A percentile compares a stretch with the other conserved stretches of the same genome.
phyloP scores from a whole-genome alignment of 2,113 vertebrate species.

The Anseranas semipalmata region DNA sequence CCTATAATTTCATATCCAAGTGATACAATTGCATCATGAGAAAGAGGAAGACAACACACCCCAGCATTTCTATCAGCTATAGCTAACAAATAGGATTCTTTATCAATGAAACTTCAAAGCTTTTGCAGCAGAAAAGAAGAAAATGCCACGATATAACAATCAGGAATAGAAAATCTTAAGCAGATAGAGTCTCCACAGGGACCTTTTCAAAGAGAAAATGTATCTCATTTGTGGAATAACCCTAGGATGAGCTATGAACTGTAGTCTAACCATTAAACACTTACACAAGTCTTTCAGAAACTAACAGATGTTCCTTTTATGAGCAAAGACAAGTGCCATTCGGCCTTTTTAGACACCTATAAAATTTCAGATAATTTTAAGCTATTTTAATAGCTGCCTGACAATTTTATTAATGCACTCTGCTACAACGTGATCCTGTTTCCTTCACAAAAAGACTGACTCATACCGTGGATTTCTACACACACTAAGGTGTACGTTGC shows the following conservation, averaged over 20 bases:
- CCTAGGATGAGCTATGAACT: neutral
- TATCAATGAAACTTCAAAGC: neutral
- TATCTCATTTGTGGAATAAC: neutral
- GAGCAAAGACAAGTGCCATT: constrained; percentile 55
- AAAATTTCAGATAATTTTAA: constrained; percentile 61
- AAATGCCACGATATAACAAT: neutral
- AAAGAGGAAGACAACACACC: neutral
- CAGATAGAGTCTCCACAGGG: neutral
- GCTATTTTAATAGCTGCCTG: constrained; percentile 60
- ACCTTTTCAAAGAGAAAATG: neutral
- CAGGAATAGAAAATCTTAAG: neutral
- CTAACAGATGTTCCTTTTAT: constrained; percentile 62
- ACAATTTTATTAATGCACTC: constrained; percentile 62
- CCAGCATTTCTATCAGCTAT: neutral
- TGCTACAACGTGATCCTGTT: constrained; percentile 17
- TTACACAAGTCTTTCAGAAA: constrained; percentile 34
- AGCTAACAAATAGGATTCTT: constrained; percentile 1
- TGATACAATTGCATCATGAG: neutral
- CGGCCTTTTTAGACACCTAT: constrained; percentile 42
- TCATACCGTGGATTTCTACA: constrained; percentile 12
- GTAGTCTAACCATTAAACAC: neutral
- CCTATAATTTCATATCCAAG: neutral
- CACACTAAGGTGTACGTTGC: neutral
- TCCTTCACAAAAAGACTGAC: constrained; percentile 37
- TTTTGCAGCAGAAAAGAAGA: neutral